Base-by-base conservation (phyloP, 2,888 invertebrate species). In the Drosophila helvetica region DNA sequence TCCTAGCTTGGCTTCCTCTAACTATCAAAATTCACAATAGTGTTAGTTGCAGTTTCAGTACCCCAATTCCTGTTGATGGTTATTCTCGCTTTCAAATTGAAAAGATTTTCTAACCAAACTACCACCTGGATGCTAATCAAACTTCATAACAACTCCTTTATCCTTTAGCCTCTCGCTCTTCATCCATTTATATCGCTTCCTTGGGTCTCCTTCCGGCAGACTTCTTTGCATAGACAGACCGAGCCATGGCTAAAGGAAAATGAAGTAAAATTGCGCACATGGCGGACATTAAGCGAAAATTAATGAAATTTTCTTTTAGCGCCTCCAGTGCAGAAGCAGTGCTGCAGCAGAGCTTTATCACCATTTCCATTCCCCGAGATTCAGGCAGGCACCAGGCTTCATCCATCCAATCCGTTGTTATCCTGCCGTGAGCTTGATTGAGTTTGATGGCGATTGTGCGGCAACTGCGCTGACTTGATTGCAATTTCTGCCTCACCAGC, bases 391-490 rank as follows among this genome's bases (percentile, higher is more conserved):
- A 17, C 17, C 4, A 18, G 12, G 15, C 54, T 66, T 70, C 65
- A 73, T 79, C 58, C 66, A 69, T 68, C 66, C 66, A 66, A 66
- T 66, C 74, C 69, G 74, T 71, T 65, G 70, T 71, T 71, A 71
- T 58, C 70, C 78, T 73, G 81, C 70, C 78, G 65, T 69, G 80
- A 87, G 80, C 88, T 80, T 83, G 88, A 83, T 83, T 83, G 83
- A 83, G 83, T 83, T 83, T 86, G 86, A 88, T 88, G 86, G 83
- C 86, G 86, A 88, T 83, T 86, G 88, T 88, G 88, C 83, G 81
- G 74, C 70, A 73, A 71, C 73, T 63, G 59, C 79, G 57, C 61
- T 70, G 83, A 72, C 78, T 83, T 83, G 88, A 83, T 83, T 83
- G 83, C 83, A 83, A 83, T 88, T 83, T 83, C 56, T 71, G 67